These are phyloP conservation scores for Tuberolachnus salignus DNA, from an alignment of 2,888 invertebrate genomes.

Conservation along the genomic window DNA sequence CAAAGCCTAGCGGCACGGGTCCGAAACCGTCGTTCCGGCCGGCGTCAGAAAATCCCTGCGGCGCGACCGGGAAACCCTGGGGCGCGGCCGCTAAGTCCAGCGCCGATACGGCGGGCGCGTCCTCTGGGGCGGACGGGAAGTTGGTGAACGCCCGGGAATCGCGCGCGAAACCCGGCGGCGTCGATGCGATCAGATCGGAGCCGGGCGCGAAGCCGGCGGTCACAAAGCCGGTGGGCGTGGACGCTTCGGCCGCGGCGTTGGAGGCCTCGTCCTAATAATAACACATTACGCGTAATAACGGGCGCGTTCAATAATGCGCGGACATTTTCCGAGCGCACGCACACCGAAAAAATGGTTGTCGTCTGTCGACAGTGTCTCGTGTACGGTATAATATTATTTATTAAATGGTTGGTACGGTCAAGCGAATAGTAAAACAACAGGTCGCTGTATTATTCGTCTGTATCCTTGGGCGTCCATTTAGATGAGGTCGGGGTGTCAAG, in stretches of 20 bases:
- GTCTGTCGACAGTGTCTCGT: neutral
- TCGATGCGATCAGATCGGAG: no score
- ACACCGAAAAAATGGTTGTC: neutral
- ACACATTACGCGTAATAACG: neutral
- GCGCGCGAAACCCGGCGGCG: neutral
- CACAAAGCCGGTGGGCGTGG: neutral
- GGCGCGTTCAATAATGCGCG: neutral
- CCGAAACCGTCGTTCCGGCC: neutral
- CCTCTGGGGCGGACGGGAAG: neutral
- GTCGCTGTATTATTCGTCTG: no score
- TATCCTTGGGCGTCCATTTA: no score
- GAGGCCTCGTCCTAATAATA: slow-evolving; percentile 24
- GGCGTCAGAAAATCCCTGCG: neutral
- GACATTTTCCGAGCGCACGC: neutral
- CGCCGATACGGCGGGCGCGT: neutral
- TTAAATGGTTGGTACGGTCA: neutral
- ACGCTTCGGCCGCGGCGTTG: neutral
- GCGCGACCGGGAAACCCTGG: neutral
- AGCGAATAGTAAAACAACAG: no score
- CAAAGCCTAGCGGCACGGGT: neutral
- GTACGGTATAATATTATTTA: no score
- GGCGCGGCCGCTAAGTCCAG: neutral
- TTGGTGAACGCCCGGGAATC: no score
- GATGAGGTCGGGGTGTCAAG: no score
- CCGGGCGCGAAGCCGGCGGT: slow-evolving; percentile 7